Base-by-base conservation (phyloP, 2,113 vertebrate species). In the Gavialis gangeticus region DNA sequence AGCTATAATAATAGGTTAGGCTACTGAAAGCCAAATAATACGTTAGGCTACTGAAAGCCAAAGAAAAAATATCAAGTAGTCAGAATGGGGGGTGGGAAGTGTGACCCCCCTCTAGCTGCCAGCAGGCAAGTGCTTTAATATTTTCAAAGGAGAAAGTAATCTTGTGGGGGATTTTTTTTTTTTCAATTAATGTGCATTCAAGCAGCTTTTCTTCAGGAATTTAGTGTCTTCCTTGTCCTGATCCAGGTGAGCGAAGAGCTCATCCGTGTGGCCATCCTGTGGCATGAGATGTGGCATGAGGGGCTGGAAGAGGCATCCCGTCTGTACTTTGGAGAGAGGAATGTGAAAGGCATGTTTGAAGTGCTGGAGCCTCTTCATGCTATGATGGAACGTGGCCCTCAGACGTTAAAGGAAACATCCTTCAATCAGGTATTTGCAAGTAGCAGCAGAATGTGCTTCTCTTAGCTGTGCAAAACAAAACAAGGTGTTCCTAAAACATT, bases 271-370 rank as follows among this genome's bases (percentile, higher is more conserved):
- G 99, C 99, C 95, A 99, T 99, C 95, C 97, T 99, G 1, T 99
- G 99, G 99, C 99, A 99, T 0, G 99, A 99, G 97, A 99, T 99
- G 99, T 99, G 99, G 99, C 99, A 99, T 0, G 99, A 99, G 92
- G 99, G 99, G 21, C 94, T 99, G 92, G 99, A 99, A 88, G 99
- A 99, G 91, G 99, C 99, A 0, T 99, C 99, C 2, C 99, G 99
- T 16, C 98, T 99, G 4, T 99, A 99, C 94, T 99, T 99, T 8
- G 99, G 99, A 12, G 99, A 99, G 95, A 98, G 99, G 87, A 99
- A 99, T 1, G 99, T 99, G 55, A 99, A 99, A 95, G 99, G 99
- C 87, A 99, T 99, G 99, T 99, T 99, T 84, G 99, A 99, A 78
- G 99, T 99, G 94, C 98, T 99, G 94, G 99, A 99, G 79, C 99